These are phyloP conservation scores for Chelonoidis abingdonii DNA, from an alignment of 2,113 vertebrate species.

Conservation along the genomic window DNA sequence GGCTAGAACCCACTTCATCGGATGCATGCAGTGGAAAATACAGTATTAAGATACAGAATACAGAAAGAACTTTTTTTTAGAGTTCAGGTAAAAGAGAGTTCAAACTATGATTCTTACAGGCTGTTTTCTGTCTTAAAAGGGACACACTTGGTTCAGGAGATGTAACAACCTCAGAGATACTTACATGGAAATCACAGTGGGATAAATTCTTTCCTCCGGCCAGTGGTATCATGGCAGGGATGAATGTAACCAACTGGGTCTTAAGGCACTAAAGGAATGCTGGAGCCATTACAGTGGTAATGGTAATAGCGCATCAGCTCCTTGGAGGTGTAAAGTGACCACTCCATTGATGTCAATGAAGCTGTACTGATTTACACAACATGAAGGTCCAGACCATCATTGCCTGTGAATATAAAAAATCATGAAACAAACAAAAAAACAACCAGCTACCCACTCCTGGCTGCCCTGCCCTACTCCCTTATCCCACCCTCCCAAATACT, in stretches of 20 bases:
- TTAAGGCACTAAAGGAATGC: background rate
- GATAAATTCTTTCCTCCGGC: rapidly evolving
- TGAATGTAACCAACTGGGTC: rapidly evolving
- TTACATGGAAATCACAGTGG: rapidly evolving
- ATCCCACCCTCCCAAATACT: rapidly evolving
- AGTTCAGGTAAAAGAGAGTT: background rate
- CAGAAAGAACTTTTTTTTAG: background rate
- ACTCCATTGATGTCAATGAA: background rate
- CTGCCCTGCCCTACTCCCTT: rapidly evolving
- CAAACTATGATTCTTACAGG: no score
- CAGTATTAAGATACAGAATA: no score
- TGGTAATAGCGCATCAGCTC: background rate
- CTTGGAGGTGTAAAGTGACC: background rate
- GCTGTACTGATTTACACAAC: rapidly evolving
- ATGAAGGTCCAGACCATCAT: rapidly evolving
- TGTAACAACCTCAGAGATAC: background rate
- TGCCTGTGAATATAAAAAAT: no score
- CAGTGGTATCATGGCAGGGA: background rate
- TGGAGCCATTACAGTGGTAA: background rate
- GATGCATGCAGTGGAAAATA: no score
- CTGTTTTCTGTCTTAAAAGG: background rate
- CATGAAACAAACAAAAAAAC: background rate
- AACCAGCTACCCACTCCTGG: background rate
- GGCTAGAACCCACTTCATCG: no score
- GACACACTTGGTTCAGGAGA: background rate